These are phyloP conservation scores for Hofmannophila pseudospretella DNA, from an alignment of 2,888 invertebrate species.

Conservation along the genomic window DNA sequence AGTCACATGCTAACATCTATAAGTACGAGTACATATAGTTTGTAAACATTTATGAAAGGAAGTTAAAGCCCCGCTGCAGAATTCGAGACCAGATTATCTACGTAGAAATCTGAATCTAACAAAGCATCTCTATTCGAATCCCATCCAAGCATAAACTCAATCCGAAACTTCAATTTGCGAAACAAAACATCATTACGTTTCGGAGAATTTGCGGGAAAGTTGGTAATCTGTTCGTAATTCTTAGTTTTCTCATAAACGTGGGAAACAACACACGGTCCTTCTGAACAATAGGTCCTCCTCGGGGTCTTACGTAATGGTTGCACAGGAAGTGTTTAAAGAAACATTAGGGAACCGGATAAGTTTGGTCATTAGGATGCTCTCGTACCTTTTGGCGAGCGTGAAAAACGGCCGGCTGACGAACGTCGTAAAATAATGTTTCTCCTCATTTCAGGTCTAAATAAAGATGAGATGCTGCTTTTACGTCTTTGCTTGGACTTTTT, in stretches of 20 bases:
- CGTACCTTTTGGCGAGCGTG: slow-evolving; percentile 25
- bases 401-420: slow-evolving; percentile 18
- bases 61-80: no score
- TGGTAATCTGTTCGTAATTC: slow-evolving; percentile 56
- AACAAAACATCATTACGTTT: slow-evolving; percentile 51
- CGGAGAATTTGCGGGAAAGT: slow-evolving; percentile 46
- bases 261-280: slow-evolving; percentile 36
- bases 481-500: neutral
- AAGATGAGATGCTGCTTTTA: slow-evolving; percentile 1
- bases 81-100: no score
- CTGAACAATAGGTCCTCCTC: slow-evolving; percentile 22
- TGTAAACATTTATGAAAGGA: no score
- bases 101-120: slow-evolving; percentile 4
- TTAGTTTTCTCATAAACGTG: slow-evolving; percentile 59
- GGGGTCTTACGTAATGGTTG: slow-evolving; percentile 35
- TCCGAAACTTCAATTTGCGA: slow-evolving; percentile 50
- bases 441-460: neutral
- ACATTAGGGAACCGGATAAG: slow-evolving; percentile 49
- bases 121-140: neutral
- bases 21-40: no score
- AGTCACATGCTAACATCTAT: no score
- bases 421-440: slow-evolving; percentile 8
- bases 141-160: slow-evolving; percentile 22
- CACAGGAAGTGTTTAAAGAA: slow-evolving; percentile 51
- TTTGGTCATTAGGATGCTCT: slow-evolving; percentile 45